Conservation (phyloP, 2,113 vertebrate genomes). For the Saguinus midas region DNA sequence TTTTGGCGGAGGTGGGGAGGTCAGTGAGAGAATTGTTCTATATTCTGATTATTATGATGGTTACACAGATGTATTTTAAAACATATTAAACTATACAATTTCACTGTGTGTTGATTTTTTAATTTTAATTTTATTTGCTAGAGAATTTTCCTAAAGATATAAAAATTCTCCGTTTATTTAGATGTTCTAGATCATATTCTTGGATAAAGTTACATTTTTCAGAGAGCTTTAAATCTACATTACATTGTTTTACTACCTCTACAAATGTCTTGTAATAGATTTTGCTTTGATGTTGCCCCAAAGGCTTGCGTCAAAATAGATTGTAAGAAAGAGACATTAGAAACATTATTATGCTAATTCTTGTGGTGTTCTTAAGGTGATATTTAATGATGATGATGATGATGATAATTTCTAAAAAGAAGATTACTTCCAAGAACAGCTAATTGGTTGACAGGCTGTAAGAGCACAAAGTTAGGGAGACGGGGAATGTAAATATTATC, state of each 20-base stretch:
- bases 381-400: neutral
- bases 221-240: neutral
- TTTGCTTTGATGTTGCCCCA: neutral
- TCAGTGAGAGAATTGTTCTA: neutral
- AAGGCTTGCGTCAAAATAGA: neutral
- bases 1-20: too few relatives aligned
- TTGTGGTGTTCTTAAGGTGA: neutral
- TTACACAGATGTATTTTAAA: neutral
- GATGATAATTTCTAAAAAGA: neutral
- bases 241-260: neutral
- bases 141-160: neutral
- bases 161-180: neutral
- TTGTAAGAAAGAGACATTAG: neutral
- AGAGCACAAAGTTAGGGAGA: neutral
- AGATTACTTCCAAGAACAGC: neutral
- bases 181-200: neutral
- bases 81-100: neutral
- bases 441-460: neutral
- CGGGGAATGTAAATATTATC: accelerated
- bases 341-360: neutral
- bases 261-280: neutral
- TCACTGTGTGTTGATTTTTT: neutral
- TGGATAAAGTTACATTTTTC: neutral
- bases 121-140: neutral
- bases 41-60: neutral